These are phyloP conservation scores for Lapara coniferarum DNA, from an alignment of 2,888 invertebrate genomes.

Conservation along the genomic window DNA sequence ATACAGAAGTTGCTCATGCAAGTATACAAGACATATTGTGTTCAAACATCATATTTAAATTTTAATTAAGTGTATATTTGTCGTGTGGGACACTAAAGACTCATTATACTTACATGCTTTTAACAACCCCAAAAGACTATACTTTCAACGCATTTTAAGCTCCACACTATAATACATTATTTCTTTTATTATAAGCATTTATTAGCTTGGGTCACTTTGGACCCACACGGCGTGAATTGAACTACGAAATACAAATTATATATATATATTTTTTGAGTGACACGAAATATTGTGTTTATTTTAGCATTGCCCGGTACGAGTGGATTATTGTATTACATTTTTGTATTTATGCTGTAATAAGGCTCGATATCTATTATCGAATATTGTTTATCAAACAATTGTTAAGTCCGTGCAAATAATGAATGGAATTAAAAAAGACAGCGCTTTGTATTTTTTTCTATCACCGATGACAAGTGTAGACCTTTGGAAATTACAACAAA, in stretches of 20 bases:
- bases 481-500: too few species aligned
- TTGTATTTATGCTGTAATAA: neutral
- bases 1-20: conserved; percentile 4
- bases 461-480: neutral
- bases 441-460: neutral
- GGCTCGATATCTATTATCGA: neutral
- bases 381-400: neutral
- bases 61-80: neutral
- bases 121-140: neutral
- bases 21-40: neutral
- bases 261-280: neutral
- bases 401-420: neutral
- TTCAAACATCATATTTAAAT: neutral
- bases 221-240: neutral
- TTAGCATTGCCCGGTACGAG: too few species aligned
- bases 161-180: neutral
- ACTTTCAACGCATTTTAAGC: neutral
- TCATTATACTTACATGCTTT: neutral
- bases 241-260: neutral
- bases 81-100: neutral
- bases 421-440: neutral
- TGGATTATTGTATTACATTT: neutral
- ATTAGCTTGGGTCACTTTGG: neutral
- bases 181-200: neutral
- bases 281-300: neutral